A percentile compares a stretch with the other conserved stretches of the same genome.
phyloP scores from a whole-genome alignment of 2,888 invertebrate species.

The Tineola bisselliella region DNA sequence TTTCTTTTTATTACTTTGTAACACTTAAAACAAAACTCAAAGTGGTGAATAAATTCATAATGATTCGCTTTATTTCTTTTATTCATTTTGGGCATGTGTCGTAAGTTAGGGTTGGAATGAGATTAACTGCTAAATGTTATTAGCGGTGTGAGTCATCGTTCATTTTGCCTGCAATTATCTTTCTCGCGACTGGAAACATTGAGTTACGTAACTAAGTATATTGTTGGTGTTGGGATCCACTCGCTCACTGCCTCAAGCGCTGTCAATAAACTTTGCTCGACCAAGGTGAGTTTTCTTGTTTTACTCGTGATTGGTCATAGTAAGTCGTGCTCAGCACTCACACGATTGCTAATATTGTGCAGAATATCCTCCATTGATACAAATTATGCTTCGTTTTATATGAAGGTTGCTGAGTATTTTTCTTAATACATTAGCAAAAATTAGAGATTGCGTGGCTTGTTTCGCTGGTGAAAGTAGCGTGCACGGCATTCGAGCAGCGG shows the following conservation, averaged over 20 bases:
- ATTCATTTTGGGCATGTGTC: too few species aligned
- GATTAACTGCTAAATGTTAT: background rate
- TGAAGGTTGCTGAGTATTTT: background rate
- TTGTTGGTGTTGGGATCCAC: background rate
- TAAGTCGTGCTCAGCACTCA: background rate
- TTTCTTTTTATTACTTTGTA: too few species aligned
- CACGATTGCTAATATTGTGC: background rate
- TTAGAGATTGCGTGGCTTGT: constrained; percentile 29
- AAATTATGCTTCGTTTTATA: background rate
- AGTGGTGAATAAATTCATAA: too few species aligned
- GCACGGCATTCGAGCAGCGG: constrained; percentile 54
- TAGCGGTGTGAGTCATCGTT: background rate
- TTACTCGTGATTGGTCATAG: constrained; percentile 24
- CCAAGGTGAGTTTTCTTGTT: constrained; percentile 51
- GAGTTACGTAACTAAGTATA: background rate
- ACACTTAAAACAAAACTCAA: too few species aligned
- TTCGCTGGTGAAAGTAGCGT: constrained; percentile 60
- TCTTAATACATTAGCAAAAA: background rate
- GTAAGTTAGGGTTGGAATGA: background rate
- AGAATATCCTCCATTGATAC: background rate
- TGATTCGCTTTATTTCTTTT: too few species aligned
- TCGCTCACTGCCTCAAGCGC: constrained; percentile 33
- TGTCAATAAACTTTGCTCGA: constrained; percentile 62
- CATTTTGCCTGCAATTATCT: constrained; percentile 4
- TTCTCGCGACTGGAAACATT: background rate